Conservation (phyloP, 1,140 invertebrate genomes). For the Drosophila navojoa region DNA sequence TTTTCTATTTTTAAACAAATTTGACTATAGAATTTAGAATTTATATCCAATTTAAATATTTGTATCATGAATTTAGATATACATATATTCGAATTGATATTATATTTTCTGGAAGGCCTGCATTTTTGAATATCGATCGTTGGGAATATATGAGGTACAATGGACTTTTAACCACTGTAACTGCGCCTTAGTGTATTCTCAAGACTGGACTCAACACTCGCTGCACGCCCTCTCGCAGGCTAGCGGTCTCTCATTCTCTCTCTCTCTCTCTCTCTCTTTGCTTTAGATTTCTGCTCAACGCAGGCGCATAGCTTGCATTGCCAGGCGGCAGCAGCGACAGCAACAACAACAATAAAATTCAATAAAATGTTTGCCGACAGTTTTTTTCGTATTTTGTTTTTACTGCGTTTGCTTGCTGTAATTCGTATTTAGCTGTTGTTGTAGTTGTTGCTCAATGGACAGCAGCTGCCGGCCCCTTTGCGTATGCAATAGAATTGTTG, state of each 20-base stretch:
- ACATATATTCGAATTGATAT: background rate
- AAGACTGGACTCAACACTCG: constrained; percentile 2
- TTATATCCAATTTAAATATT: background rate
- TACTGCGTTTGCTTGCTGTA: background rate
- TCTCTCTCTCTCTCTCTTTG: background rate
- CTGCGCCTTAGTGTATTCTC: background rate
- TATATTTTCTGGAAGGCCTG: background rate
- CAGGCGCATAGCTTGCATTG: constrained; percentile 28
- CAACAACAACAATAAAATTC: constrained; percentile 69
- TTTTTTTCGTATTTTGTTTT: constrained; percentile 17
- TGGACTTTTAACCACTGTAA: background rate
- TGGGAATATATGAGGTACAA: no score
- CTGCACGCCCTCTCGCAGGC: background rate
- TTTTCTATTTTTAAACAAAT: background rate
- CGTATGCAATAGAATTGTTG: constrained; percentile 64
- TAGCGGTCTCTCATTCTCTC: constrained; percentile 3
- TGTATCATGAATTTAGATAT: background rate
- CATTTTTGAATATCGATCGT: no score
- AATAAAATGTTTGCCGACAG: constrained; percentile 76
- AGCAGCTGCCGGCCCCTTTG: constrained; percentile 54
- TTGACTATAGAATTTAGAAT: background rate
- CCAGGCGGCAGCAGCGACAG: constrained; percentile 34
- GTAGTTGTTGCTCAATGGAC: constrained; percentile 9
- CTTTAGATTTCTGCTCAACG: constrained; percentile 22
- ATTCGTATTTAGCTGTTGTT: constrained; percentile 2